Evolutionary conservation across 2,888 invertebrate species (phyloP).

Genomic region (Agrotis ipsilon): DNA sequence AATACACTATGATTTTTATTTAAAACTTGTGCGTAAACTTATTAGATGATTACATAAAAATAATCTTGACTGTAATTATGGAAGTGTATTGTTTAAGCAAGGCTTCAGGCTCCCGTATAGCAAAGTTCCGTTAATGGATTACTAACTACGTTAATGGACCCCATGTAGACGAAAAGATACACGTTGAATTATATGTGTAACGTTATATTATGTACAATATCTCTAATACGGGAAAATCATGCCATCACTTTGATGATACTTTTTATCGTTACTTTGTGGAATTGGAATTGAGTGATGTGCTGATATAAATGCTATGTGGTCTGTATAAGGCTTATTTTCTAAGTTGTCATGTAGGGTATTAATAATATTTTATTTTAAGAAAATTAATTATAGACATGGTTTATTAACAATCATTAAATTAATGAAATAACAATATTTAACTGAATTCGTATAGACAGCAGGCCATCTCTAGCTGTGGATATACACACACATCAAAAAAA

Average conservation of each 20-base stretch:
- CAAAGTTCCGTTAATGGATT: constrained; percentile 45
- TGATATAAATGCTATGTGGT: background rate
- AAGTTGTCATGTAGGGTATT: background rate
- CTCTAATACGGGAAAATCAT: background rate
- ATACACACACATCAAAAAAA: too few relatives aligned
- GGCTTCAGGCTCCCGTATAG: constrained; percentile 20
- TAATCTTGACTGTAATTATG: background rate
- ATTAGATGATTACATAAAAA: too few relatives aligned
- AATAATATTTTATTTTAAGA: too few relatives aligned
- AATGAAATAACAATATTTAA: too few relatives aligned
- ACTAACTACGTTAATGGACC: constrained; percentile 42
- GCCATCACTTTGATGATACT: background rate
- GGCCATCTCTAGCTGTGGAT: too few relatives aligned
- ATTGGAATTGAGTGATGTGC: too few relatives aligned
- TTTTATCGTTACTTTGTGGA: background rate
- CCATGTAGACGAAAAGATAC: constrained; percentile 16
- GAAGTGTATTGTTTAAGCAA: constrained; percentile 3
- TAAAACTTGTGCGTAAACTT: background rate
- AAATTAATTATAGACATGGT: too few relatives aligned
- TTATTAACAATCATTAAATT: too few relatives aligned
- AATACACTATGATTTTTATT: background rate
- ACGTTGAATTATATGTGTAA: constrained; percentile 16
- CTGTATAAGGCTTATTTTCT: background rate
- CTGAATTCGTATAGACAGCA: too few relatives aligned
- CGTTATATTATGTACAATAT: too few relatives aligned